Percentiles rank a stretch among this genome's conserved stretches.
These are phyloP conservation scores for Matsumyia berberina DNA, from an alignment of 2,888 invertebrate genomes.

Conservation along the genomic window DNA sequence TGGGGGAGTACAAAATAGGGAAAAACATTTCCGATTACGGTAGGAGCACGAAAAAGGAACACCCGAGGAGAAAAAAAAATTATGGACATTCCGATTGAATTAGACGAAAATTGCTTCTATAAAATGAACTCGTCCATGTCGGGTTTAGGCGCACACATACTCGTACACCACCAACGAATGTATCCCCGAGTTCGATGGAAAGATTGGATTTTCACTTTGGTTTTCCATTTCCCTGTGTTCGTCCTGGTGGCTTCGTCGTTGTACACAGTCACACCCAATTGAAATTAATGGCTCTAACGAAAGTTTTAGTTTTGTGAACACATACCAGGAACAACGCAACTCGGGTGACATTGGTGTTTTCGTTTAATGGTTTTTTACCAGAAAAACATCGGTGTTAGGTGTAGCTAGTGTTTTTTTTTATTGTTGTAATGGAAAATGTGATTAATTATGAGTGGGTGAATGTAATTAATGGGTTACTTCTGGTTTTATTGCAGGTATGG, in stretches of 20 bases:
- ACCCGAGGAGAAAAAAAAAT: constrained; percentile 34
- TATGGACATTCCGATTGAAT: constrained; percentile 72
- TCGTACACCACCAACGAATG: not conserved
- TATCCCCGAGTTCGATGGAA: constrained; percentile 18
- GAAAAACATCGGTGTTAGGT: constrained; percentile 14
- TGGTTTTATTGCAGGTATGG: constrained; percentile 91
- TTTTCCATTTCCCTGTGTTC: constrained; percentile 44
- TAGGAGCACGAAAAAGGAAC: constrained; percentile 27
- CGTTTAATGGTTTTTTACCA: constrained; percentile 16
- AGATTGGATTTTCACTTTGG: constrained; percentile 54
- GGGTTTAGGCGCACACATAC: constrained; percentile 26
- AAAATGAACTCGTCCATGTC: constrained; percentile 64
- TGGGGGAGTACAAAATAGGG: constrained; percentile 40
- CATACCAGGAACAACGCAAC: constrained; percentile 15
- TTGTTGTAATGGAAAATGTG: constrained; percentile 30
- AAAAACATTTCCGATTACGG: constrained; percentile 54
- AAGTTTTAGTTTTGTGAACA: constrained; percentile 52
- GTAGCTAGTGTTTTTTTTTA: no score
- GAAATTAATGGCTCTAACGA: constrained; percentile 67
- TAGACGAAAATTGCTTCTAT: constrained; percentile 74
- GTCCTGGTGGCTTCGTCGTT: constrained; percentile 35
- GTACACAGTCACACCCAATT: constrained; percentile 68
- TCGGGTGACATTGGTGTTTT: constrained; percentile 19
- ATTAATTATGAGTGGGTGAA: constrained; percentile 33
- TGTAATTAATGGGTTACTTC: constrained; percentile 27